phyloP scores from a whole-genome alignment of 2,113 vertebrate species.

The Coracopsis vasa region DNA sequence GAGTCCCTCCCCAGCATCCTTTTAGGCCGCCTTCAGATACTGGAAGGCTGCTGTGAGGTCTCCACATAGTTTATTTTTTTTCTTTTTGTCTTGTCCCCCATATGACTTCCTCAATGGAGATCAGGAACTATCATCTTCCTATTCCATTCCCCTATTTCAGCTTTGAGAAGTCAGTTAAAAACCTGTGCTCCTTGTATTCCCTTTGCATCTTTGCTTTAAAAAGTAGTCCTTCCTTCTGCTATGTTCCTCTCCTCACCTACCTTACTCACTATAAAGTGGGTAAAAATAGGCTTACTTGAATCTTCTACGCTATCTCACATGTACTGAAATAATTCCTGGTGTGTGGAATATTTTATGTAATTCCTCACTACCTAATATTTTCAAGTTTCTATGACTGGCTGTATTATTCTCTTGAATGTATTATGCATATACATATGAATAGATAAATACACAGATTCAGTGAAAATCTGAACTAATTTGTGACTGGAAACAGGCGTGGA shows the following conservation, averaged over 20 bases:
- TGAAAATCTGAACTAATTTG: not conserved
- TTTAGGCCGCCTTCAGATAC: not conserved
- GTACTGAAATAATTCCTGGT: not conserved
- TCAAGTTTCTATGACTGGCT: not conserved
- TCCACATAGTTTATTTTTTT: not conserved
- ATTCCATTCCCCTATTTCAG: not conserved
- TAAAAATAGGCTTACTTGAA: not conserved
- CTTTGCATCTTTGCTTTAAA: not conserved
- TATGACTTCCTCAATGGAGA: not conserved
- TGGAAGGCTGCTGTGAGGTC: not conserved
- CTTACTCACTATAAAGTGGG: not conserved
- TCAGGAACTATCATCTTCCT: not conserved
- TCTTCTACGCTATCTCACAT: not conserved
- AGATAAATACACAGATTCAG: not conserved
- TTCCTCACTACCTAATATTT: not conserved
- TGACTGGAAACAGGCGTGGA: not conserved
- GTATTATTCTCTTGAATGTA: not conserved
- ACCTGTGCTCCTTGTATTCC: not conserved
- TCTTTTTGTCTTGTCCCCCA: not conserved
- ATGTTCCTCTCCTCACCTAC: not conserved
- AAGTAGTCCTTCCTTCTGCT: not conserved
- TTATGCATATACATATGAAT: not conserved
- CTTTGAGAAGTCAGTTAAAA: not conserved
- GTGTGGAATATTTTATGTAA: not conserved
- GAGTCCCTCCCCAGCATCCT: not conserved